These are phyloP conservation scores for Euspilapteryx auroguttella DNA, from an alignment of 2,888 invertebrate genomes.

Conservation along the genomic window DNA sequence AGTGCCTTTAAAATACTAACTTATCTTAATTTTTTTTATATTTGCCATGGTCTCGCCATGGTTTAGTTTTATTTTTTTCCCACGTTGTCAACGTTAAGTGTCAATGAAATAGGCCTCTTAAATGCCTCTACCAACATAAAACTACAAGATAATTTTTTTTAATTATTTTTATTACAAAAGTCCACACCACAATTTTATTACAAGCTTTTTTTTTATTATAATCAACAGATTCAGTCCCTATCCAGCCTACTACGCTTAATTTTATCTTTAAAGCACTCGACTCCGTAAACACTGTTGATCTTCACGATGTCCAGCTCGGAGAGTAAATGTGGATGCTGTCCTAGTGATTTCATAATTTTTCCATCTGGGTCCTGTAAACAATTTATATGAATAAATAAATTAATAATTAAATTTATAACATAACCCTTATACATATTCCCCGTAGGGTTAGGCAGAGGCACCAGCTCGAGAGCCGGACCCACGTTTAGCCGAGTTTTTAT, in stretches of 20 bases:
- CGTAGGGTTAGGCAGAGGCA: too few species aligned
- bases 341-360: conserved; percentile 26
- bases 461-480: too few species aligned
- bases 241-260: too few species aligned
- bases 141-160: not conserved
- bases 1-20: too few species aligned
- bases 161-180: not conserved
- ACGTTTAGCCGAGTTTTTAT: not conserved
- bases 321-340: conserved; percentile 25
- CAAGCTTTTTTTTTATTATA: too few species aligned
- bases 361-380: conserved; percentile 32
- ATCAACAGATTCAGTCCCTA: too few species aligned
- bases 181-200: too few species aligned
- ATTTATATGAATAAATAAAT: conserved; percentile 6
- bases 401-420: too few species aligned
- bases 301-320: conserved; percentile 33
- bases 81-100: not conserved
- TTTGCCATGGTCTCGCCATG: too few species aligned
- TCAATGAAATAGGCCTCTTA: not conserved
- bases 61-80: too few species aligned
- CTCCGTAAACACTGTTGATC: conserved; percentile 40
- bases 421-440: too few species aligned
- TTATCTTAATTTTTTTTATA: too few species aligned
- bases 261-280: conserved; percentile 16
- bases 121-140: not conserved